Evolutionary conservation across 2,888 invertebrate genomes (phyloP), one percentile per base, ranked within the genome.

Genomic region (Nasonia oneida): DNA sequence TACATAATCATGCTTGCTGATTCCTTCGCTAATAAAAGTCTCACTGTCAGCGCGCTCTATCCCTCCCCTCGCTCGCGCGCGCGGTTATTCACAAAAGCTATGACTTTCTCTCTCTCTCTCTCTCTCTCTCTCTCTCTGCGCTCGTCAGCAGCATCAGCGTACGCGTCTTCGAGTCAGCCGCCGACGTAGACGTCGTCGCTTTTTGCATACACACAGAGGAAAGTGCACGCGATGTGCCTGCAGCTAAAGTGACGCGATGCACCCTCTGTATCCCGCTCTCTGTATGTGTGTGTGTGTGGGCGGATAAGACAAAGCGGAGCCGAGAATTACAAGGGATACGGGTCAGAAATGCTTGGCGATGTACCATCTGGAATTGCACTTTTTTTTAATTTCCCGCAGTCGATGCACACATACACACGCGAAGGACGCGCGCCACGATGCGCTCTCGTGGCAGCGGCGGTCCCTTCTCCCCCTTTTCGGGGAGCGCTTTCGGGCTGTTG

Each of bases 1-100:
- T 93, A 93, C 91, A 93, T 93, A 93, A 93, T 93, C 92, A 92
- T 91, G 92, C 92, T 93, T 91, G 93, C 92, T 93, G 93, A 92
- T 92, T 93, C 91, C 92, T 93, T 93, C 92, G 92, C 93, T 93
- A 93, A 93, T 93, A 93, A 93, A 93, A 93, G 86, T 84, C 84
- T 83, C 87, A 83, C 84, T 84, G 83, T 89, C 89, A 88, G 85
- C 87, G 81, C 83, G 86, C 87, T 84, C 89, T 87, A 87, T 89
- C 87, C 86, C 87, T 15, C 57, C 29, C 29, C 1, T 29, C 29
- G 29, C 29, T 29, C 87, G 88, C 83, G 4, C 53, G 15, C 87
- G 88, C 88, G 88, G 78, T 73, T 42, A 42, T 78, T 70, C 86
- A 86, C 81, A 86, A 86, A 84, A 84, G 85, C 88, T 81, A 88